Evolutionary conservation across 35 echinoderm and acorn worm species (phyloP).

Genomic region (Apostichopus japonicus): DNA sequence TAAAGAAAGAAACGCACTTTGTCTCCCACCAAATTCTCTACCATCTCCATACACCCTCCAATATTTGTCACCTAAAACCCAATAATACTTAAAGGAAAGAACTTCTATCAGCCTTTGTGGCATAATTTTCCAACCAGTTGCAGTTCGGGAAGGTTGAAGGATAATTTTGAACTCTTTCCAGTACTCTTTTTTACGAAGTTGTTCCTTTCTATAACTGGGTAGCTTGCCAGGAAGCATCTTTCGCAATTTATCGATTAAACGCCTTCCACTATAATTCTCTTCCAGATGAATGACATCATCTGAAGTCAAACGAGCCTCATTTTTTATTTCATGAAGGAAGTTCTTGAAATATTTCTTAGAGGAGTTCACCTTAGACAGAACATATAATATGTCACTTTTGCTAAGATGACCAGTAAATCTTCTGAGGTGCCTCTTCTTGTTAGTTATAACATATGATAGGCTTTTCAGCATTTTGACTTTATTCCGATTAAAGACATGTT

Average conservation of each 20-base stretch:
- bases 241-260: background rate
- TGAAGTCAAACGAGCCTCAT: background rate
- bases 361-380: no score
- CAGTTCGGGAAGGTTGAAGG: background rate
- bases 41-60: constrained; percentile 69
- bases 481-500: no score
- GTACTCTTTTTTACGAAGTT: background rate
- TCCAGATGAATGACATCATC: background rate
- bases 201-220: background rate
- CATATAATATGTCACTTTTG: no score
- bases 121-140: constrained; percentile 42
- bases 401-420: no score
- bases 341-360: no score
- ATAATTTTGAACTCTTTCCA: background rate
- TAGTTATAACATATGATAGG: no score
- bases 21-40: constrained; percentile 66
- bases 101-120: constrained; percentile 38
- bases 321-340: no score
- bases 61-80: background rate
- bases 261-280: constrained; percentile 18
- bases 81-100: constrained; percentile 53
- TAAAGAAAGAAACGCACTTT: constrained; percentile 56
- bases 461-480: no score
- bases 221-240: background rate
- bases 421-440: no score